These are phyloP conservation scores for Drosophila siamana DNA, from an alignment of 2,888 invertebrate species.

Conservation along the genomic window DNA sequence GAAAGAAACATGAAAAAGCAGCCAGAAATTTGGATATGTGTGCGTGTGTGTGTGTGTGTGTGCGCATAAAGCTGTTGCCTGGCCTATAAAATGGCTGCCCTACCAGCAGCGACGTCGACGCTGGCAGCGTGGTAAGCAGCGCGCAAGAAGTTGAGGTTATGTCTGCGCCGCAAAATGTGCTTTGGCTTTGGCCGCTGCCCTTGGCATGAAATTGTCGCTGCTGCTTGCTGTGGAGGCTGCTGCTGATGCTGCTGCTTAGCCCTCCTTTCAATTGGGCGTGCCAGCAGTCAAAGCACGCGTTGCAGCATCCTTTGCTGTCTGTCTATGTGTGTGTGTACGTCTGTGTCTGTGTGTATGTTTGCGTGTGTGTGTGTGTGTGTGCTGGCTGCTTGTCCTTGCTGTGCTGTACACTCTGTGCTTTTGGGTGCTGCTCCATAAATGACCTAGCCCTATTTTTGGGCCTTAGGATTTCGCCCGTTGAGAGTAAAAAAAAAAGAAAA, in stretches of 20 bases:
- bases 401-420: conserved; percentile 11
- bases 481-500: conserved; percentile 45
- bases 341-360: conserved; percentile 8
- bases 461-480: conserved; percentile 45
- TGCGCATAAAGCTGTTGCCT: conserved; percentile 74
- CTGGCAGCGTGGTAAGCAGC: conserved; percentile 79
- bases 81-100: conserved; percentile 77
- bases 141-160: conserved; percentile 80
- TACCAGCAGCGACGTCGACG: conserved; percentile 55
- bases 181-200: conserved; percentile 63
- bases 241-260: conserved; percentile 15
- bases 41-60: conserved; percentile 18
- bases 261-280: conserved; percentile 41
- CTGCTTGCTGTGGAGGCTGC: not conserved
- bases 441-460: conserved; percentile 80
- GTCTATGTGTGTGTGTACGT: not conserved
- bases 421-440: conserved; percentile 45
- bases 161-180: conserved; percentile 80
- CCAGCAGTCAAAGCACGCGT: conserved; percentile 29
- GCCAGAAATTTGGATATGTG: conserved; percentile 14
- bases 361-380: not conserved
- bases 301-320: conserved; percentile 41
- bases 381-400: conserved; percentile 39
- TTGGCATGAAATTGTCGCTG: conserved; percentile 60
- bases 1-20: conserved; percentile 27